A percentile compares a stretch with the other conserved stretches of the same genome.
Evolutionary conservation across 2,113 vertebrate genomes (phyloP).

Genomic region (Muscicapa adusta): DNA sequence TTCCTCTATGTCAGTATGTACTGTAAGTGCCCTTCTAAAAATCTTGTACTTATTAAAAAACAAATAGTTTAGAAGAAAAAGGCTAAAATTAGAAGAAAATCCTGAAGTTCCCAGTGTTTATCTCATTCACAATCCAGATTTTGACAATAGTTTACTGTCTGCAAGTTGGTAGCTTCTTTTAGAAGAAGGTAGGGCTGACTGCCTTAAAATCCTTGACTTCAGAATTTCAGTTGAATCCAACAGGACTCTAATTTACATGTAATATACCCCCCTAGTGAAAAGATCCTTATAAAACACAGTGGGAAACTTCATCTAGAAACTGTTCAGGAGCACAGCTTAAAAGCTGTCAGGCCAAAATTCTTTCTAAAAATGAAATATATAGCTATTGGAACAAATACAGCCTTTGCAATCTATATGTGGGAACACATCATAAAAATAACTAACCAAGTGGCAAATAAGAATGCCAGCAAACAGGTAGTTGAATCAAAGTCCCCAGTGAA

Average conservation of each 20-base stretch:
- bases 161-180: background rate
- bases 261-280: background rate
- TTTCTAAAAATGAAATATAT: background rate
- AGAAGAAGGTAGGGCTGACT: background rate
- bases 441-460: background rate
- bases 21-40: background rate
- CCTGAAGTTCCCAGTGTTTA: background rate
- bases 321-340: background rate
- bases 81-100: background rate
- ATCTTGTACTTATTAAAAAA: background rate
- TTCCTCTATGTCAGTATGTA: background rate
- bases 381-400: background rate
- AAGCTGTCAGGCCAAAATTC: background rate
- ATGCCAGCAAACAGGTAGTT: background rate
- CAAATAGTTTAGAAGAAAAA: background rate
- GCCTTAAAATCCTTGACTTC: background rate
- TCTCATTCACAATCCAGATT: background rate
- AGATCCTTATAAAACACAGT: background rate
- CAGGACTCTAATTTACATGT: background rate
- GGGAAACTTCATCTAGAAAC: background rate
- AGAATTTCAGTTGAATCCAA: background rate
- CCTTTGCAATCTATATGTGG: background rate
- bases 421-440: background rate
- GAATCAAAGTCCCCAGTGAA: background rate
- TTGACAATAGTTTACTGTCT: background rate